A percentile compares a stretch with the other conserved stretches of the same genome.
phyloP scores from a whole-genome alignment of 2,888 invertebrate genomes.

The Leucophenga maculata region DNA sequence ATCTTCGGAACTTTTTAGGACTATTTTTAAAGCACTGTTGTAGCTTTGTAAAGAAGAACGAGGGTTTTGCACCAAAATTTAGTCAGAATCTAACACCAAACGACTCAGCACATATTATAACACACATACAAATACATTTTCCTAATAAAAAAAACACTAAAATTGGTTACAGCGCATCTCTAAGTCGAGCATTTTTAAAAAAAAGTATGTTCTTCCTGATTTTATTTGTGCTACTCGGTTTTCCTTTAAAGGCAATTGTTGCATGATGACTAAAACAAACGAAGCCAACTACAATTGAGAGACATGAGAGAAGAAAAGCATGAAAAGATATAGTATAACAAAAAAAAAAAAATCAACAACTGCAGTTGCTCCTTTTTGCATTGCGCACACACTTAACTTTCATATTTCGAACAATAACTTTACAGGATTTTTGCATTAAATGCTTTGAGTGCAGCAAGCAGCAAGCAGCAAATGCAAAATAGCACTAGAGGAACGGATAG shows the following conservation, averaged over 20 bases:
- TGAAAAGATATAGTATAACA: neutral
- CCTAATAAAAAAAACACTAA: too few species aligned
- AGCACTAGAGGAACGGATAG: constrained; percentile 29
- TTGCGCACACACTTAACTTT: constrained; percentile 28
- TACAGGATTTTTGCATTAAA: constrained; percentile 40
- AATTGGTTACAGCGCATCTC: too few species aligned
- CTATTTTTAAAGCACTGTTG: too few species aligned
- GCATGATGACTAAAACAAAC: neutral
- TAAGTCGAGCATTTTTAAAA: too few species aligned
- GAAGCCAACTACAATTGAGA: neutral
- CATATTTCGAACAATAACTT: constrained; percentile 45
- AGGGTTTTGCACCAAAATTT: too few species aligned
- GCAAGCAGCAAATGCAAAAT: constrained; percentile 46
- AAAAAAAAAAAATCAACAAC: too few species aligned
- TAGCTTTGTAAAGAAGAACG: too few species aligned
- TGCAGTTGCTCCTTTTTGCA: neutral
- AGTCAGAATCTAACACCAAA: too few species aligned
- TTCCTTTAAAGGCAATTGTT: neutral
- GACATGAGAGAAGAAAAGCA: neutral
- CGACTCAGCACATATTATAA: too few species aligned
- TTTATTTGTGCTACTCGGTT: neutral
- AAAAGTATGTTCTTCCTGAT: neutral
- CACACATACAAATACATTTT: too few species aligned
- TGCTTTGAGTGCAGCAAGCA: constrained; percentile 21
- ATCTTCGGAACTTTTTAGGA: too few species aligned